These are phyloP conservation scores for Manduca sexta DNA, from an alignment of 1,140 invertebrate species.

Conservation along the genomic window DNA sequence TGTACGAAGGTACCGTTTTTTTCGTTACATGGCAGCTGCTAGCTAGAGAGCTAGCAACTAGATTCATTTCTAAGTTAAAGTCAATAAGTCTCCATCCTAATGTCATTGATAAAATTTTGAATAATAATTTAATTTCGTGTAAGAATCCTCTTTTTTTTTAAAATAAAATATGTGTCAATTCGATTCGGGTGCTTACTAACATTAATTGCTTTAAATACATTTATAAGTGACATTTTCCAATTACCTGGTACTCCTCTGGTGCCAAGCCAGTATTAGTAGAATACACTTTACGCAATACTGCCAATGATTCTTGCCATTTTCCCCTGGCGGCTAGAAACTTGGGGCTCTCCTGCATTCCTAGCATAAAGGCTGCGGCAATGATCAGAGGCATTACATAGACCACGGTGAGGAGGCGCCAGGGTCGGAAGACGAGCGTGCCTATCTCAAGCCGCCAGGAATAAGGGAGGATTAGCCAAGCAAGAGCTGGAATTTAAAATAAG, in stretches of 20 bases:
- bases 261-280: conserved; percentile 75
- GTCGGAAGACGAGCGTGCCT: conserved; percentile 57
- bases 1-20: too few species aligned
- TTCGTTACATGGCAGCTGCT: too few species aligned
- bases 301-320: conserved; percentile 73
- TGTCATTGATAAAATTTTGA: too few species aligned
- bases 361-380: conserved; percentile 67
- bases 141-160: too few species aligned
- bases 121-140: too few species aligned
- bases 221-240: conserved; percentile 11
- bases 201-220: too few species aligned
- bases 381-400: conserved; percentile 75
- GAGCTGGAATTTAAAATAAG: neutral
- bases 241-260: conserved; percentile 77
- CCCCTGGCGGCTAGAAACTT: conserved; percentile 80
- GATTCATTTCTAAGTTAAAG: too few species aligned
- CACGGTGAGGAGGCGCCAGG: conserved; percentile 79
- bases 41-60: too few species aligned
- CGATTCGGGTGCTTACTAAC: too few species aligned
- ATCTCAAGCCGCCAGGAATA: conserved; percentile 25
- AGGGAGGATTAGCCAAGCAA: conserved; percentile 27
- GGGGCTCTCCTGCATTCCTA: conserved; percentile 76
- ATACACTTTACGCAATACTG: conserved; percentile 75
- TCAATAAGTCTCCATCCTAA: too few species aligned
- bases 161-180: too few species aligned